A percentile compares a stretch with the other conserved stretches of the same genome.
Evolutionary conservation across 1,140 invertebrate genomes (phyloP).

Genomic region (Heliconius nattereri): DNA sequence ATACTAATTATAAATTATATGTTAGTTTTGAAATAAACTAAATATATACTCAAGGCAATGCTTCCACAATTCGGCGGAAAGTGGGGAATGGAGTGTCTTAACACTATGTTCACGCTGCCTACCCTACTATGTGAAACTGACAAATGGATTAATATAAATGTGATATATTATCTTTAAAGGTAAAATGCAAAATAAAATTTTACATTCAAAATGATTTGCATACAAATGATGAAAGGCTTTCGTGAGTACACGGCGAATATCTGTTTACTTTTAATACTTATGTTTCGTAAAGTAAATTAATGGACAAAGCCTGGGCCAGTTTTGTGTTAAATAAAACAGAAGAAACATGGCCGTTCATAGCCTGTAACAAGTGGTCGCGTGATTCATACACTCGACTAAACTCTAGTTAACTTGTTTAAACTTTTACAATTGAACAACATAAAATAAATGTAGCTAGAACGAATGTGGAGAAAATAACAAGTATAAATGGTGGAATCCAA

Average conservation of each 20-base stretch:
- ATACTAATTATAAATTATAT: neutral
- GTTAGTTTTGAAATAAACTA: neutral
- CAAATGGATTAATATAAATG: too few relatives aligned
- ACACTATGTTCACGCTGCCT: too few relatives aligned
- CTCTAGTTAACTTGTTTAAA: constrained; percentile 7
- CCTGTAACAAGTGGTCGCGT: constrained; percentile 46
- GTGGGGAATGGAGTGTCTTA: too few relatives aligned
- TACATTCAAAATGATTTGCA: neutral
- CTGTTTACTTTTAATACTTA: neutral
- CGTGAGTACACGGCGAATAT: neutral
- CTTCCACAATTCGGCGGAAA: too few relatives aligned
- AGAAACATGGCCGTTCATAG: constrained; percentile 3
- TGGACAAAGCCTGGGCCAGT: neutral
- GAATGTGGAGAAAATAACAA: neutral
- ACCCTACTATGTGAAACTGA: too few relatives aligned
- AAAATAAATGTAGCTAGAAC: neutral
- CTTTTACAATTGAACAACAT: constrained; percentile 1
- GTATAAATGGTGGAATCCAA: too few relatives aligned
- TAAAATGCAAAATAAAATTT: neutral
- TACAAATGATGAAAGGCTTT: neutral
- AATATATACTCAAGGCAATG: too few relatives aligned
- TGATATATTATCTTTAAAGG: too few relatives aligned
- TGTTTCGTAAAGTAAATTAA: neutral
- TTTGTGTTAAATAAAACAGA: neutral
- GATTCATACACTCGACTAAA: constrained; percentile 25